These are phyloP conservation scores for Standfussiana lucernea DNA, from an alignment of 2,888 invertebrate species.

Conservation along the genomic window DNA sequence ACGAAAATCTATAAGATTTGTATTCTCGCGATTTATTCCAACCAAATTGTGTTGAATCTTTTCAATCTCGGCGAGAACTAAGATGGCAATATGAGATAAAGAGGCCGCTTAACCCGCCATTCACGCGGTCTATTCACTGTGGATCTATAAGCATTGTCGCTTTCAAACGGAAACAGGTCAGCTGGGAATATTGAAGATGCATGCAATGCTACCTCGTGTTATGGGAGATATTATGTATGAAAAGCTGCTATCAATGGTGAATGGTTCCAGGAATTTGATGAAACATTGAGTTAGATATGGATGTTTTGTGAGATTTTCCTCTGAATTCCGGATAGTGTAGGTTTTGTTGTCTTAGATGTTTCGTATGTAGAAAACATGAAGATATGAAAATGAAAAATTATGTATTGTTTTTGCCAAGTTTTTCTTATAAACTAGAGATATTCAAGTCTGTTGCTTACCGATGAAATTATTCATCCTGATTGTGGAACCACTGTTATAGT, in stretches of 20 bases:
- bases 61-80: slow-evolving; percentile 46
- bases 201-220: slow-evolving; percentile 2
- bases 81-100: slow-evolving; percentile 48
- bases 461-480: neutral
- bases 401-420: too few species aligned
- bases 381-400: too few species aligned
- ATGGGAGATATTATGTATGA: slow-evolving; percentile 20
- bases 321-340: neutral
- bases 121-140: slow-evolving; percentile 52
- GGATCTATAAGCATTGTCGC: slow-evolving; percentile 60
- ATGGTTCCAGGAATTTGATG: slow-evolving; percentile 2
- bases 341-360: neutral
- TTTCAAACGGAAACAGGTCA: slow-evolving; percentile 56
- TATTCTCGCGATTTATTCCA: neutral
- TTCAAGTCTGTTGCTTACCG: neutral
- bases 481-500: neutral
- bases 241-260: slow-evolving; percentile 5
- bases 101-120: slow-evolving; percentile 37
- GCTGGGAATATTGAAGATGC: slow-evolving; percentile 52
- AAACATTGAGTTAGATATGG: neutral
- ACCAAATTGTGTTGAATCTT: slow-evolving; percentile 32
- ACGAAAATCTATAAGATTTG: neutral
- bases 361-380: neutral
- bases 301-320: neutral
- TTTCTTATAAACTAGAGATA: too few species aligned